phyloP scores from a whole-genome alignment of 92 coral and sea anemone genomes.

The Isaurus tuberculatus region DNA sequence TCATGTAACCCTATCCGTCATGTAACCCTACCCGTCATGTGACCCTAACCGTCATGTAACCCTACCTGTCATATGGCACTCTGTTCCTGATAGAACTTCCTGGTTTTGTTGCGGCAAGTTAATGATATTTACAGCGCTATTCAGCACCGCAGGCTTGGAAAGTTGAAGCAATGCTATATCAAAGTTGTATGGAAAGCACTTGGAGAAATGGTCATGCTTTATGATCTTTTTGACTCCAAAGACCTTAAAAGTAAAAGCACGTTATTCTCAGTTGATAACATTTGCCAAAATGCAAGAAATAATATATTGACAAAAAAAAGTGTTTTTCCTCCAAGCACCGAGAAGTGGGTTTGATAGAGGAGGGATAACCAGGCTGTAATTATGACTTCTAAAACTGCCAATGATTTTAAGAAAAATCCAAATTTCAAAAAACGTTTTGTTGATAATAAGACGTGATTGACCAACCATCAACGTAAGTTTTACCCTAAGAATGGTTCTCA shows the following conservation, averaged over 20 bases:
- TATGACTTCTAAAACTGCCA: too few species aligned
- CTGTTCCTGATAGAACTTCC: slow-evolving; percentile 60
- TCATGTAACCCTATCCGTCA: too few species aligned
- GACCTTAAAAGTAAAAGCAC: slow-evolving; percentile 31
- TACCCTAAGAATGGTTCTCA: too few species aligned
- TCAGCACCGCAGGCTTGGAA: slow-evolving; percentile 61
- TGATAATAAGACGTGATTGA: too few species aligned
- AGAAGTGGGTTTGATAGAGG: too few species aligned
- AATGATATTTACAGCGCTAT: slow-evolving; percentile 72
- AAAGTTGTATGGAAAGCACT: slow-evolving; percentile 74
- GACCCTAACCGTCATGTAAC: too few species aligned
- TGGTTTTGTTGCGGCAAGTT: slow-evolving; percentile 74
- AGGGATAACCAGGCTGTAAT: too few species aligned
- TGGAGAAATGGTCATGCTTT: slow-evolving; percentile 70
- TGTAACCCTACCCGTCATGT: too few species aligned
- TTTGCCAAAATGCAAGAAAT: not conserved
- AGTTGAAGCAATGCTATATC: slow-evolving; percentile 87
- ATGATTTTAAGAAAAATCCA: too few species aligned
- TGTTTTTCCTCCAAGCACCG: not conserved
- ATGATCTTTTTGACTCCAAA: slow-evolving; percentile 71
- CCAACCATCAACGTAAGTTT: too few species aligned
- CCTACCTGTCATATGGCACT: slow-evolving; percentile 84
- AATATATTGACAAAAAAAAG: not conserved
- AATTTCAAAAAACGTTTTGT: too few species aligned
- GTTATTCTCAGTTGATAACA: not conserved